Base-by-base conservation (phyloP, 2,113 vertebrate species). In the Ceyx melanurus region DNA sequence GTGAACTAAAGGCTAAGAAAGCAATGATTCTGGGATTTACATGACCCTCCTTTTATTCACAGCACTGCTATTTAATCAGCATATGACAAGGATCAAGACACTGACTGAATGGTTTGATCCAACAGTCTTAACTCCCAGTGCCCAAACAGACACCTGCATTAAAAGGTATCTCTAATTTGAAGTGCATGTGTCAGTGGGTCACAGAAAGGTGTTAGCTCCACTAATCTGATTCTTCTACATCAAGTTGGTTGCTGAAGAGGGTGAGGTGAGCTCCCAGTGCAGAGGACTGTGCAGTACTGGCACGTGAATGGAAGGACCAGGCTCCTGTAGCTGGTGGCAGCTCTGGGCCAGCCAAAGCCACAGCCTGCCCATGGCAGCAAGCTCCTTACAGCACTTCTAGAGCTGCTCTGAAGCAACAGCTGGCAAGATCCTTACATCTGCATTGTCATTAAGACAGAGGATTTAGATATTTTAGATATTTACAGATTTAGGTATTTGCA, bases 361-460 rank as follows among this genome's bases (percentile, higher is more conserved):
- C 61, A 7, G 68, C 5, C 67, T 10, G 23, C 1, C 42, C 2
- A 7, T 0, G 3, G 67, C 53, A 58, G 12, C 87, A 48, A 50
- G 8, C 43, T 68, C 83, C 90, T 90, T 26, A 33, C 65, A 51
- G 86, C 15, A 31, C 16, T 13, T 12, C 75, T 1, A 35, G 37
- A 75, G 62, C 72, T 45, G 72, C 29, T 5, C 26, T 0, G 0
- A 68, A 82, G 77, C 72, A 82, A 71, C 91, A 86, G 86, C 86
- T 92, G 89, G 6, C 95, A 76, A 40, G 86, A 72, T 88, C 62
- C 79, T 72, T 37, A 65, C 45, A 82, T 82, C 82, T 82, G 86
- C 56, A 42, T 76, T 54, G 60, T 53, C 65, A 83, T 93, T 66
- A 81, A 53, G 43, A 37, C 51, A 81, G 21, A 64, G 78, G 86